Conservation (phyloP, 2,888 invertebrate species). For the Drosophila suboccidentalis region DNA sequence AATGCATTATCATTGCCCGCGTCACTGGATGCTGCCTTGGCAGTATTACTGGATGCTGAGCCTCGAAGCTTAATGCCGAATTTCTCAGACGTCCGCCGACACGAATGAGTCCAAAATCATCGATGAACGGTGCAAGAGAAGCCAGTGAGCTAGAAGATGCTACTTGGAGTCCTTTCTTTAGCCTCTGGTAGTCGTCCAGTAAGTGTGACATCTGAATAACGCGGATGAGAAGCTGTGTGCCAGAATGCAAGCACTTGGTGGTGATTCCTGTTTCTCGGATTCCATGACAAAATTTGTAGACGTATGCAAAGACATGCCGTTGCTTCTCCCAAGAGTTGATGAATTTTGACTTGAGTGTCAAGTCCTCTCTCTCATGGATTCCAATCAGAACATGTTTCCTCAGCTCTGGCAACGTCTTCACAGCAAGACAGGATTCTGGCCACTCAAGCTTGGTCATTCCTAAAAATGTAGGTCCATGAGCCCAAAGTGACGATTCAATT, state of each 20-base stretch:
- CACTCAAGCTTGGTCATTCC: background rate
- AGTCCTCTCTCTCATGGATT: background rate
- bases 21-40: background rate
- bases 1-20: no score
- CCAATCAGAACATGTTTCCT: background rate
- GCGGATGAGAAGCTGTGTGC: no score
- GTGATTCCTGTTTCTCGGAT: no score
- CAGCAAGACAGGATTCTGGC: background rate
- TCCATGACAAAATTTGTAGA: no score
- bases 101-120: background rate
- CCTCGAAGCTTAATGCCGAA: background rate
- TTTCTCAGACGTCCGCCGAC: background rate
- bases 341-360: no score
- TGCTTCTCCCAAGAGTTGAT: no score
- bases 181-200: no score
- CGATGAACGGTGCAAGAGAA: background rate
- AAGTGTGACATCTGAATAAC: no score
- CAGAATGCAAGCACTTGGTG: no score
- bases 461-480: background rate
- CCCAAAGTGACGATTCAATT: background rate
- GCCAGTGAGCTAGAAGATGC: background rate
- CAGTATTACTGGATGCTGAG: background rate
- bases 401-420: background rate
- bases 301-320: no score
- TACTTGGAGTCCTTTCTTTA: background rate